Base-by-base conservation (phyloP, 1,140 invertebrate species). In the Saccostrea glomerata region DNA sequence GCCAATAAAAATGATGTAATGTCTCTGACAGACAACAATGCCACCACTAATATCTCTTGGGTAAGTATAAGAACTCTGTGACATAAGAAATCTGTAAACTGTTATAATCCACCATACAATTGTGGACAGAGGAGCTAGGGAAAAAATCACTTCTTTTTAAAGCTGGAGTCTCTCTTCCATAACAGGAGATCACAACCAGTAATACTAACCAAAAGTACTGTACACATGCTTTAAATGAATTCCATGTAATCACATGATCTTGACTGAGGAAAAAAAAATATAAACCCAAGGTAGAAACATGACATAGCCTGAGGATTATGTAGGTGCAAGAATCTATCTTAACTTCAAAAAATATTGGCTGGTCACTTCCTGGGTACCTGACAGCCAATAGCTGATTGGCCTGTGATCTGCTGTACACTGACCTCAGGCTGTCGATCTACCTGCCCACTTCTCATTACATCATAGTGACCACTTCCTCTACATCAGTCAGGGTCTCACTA, bases 1-100 rank as follows among this genome's bases (percentile, higher is more conserved):
- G 70, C 70, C 70, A 77, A 77, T 77, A 77, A 77, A 77, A 36
- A 25, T 77, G 70, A 77, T 77, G 70, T 77, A 77, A 77, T 36
- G 30, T 23, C 25, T 30, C 70, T 77, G 30, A 36, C 15, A 36
- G 70, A 77, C 70, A 77, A 77, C 70, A 77, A 77, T 77, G 30
- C 23, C 70, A 40, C 70, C 2, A 36, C 70, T 25, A 30, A 77
- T 77, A 77, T 77, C 70, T 77, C 23, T 77, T 77, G 70, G 70
- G 25, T 77, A 77, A 77, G 70, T 77, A 77, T 77, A 30, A 77
- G 70, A 77, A 36, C 30, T 25, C 70, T 7, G 15, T 77, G 70
- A 77, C 70, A 77, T 77, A 77, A 77, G 23, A 77, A 77, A 77
- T 77, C 70, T 77, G 70, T 77, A 77, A 36, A 77, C 70, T 77